phyloP scores from a whole-genome alignment of 2,797 vertebrate species.

The Microctenopoma lineatum region DNA sequence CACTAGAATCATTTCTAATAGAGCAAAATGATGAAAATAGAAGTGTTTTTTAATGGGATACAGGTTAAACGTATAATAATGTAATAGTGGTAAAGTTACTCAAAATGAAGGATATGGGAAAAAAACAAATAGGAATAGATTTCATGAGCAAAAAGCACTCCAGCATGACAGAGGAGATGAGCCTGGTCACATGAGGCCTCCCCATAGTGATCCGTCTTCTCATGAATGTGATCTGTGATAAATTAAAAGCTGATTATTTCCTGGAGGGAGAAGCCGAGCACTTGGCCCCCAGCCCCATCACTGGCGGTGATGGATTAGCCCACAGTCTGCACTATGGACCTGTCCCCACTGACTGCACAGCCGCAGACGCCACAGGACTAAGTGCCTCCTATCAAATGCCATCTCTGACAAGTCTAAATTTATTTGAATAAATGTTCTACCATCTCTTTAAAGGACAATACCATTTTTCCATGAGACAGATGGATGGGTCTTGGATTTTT shows the following conservation, averaged over 20 bases:
- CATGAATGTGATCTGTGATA: slow-evolving; percentile 77
- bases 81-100: slow-evolving; percentile 30
- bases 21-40: background rate
- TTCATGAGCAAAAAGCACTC: slow-evolving; percentile 39
- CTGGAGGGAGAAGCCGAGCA: slow-evolving; percentile 72
- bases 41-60: slow-evolving; percentile 8
- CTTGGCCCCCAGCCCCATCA: slow-evolving; percentile 51
- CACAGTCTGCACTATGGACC: slow-evolving; percentile 65
- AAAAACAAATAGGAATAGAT: slow-evolving; percentile 60
- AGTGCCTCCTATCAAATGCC: slow-evolving; percentile 69
- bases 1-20: background rate
- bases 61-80: slow-evolving; percentile 29
- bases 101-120: slow-evolving; percentile 46
- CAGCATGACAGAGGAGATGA: slow-evolving; percentile 55
- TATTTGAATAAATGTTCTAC: slow-evolving; percentile 74
- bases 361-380: slow-evolving; percentile 56
- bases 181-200: slow-evolving; percentile 47
- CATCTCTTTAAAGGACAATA: slow-evolving; percentile 61
- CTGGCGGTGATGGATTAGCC: slow-evolving; percentile 78
- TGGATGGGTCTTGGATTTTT: slow-evolving; percentile 63
- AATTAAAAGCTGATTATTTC: slow-evolving; percentile 87
- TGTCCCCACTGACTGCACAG: slow-evolving; percentile 71
- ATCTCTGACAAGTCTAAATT: slow-evolving; percentile 70
- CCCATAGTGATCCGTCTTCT: slow-evolving; percentile 65
- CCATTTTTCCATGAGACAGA: slow-evolving; percentile 47